These are phyloP conservation scores for Chrysolina haemoptera DNA, from an alignment of 2,888 invertebrate species.

Conservation along the genomic window DNA sequence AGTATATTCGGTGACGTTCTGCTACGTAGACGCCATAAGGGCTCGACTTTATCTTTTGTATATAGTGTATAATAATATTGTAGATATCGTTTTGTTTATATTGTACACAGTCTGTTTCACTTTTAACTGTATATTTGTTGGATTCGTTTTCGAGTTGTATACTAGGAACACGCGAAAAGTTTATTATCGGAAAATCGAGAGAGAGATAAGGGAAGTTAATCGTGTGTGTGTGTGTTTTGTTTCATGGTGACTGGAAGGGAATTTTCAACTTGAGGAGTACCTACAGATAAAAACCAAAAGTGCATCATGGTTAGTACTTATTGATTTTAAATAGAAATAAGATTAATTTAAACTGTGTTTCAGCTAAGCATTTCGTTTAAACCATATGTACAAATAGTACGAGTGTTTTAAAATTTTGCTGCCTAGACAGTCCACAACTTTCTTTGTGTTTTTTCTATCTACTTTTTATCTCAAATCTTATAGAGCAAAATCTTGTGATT, in stretches of 20 bases:
- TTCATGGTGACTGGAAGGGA: background rate
- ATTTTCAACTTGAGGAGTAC: background rate
- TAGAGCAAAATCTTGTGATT: too few species aligned
- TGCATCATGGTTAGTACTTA: background rate
- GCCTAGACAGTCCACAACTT: too few species aligned
- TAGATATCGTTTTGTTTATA: slow-evolving; percentile 31
- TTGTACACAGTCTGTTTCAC: slow-evolving; percentile 15
- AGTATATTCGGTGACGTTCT: slow-evolving; percentile 15
- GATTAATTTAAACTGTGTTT: too few species aligned
- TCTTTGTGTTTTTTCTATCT: too few species aligned
- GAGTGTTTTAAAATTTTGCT: too few species aligned
- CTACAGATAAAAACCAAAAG: background rate
- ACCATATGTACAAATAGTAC: too few species aligned
- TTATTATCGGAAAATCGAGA: background rate
- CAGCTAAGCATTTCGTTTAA: too few species aligned
- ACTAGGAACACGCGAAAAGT: background rate
- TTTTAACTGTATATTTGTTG: slow-evolving; percentile 8
- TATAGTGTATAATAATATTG: slow-evolving; percentile 41
- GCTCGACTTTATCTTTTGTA: slow-evolving; percentile 31
- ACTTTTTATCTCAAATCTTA: too few species aligned
- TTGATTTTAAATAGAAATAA: too few species aligned
- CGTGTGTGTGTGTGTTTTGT: background rate
- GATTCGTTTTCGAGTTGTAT: background rate
- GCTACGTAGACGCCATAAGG: slow-evolving; percentile 24
- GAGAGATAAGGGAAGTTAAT: background rate